Evolutionary conservation across 2,888 invertebrate genomes (phyloP).

Genomic region (Parnassius apollo): DNA sequence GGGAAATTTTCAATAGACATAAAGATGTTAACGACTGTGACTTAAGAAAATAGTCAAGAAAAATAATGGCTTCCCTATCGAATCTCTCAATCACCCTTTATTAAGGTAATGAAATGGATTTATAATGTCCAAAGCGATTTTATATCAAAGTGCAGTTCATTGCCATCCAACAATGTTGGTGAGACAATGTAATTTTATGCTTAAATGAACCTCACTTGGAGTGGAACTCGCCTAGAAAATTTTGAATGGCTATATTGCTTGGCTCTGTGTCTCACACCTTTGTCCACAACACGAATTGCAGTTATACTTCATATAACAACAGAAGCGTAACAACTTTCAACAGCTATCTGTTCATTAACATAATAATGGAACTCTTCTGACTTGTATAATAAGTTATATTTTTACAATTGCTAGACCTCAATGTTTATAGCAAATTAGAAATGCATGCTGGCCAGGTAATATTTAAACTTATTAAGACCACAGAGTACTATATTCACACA

Average conservation of each 20-base stretch:
- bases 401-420: slow-evolving; percentile 1
- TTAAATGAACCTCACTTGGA: slow-evolving; percentile 73
- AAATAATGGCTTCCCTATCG: slow-evolving; percentile 68
- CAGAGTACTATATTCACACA: no score
- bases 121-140: slow-evolving; percentile 75
- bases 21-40: slow-evolving; percentile 60
- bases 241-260: slow-evolving; percentile 74
- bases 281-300: slow-evolving; percentile 69
- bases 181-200: slow-evolving; percentile 81
- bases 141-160: slow-evolving; percentile 81
- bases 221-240: slow-evolving; percentile 76
- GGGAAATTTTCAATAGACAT: slow-evolving; percentile 36
- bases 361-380: slow-evolving; percentile 21
- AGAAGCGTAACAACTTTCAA: slow-evolving; percentile 71
- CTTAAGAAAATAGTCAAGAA: slow-evolving; percentile 58
- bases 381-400: not conserved
- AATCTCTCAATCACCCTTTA: slow-evolving; percentile 74
- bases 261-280: slow-evolving; percentile 61
- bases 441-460: not conserved
- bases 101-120: slow-evolving; percentile 78
- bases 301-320: slow-evolving; percentile 75
- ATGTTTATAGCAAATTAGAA: slow-evolving; percentile 8
- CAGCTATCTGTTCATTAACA: slow-evolving; percentile 37
- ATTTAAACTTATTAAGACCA: no score
- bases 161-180: slow-evolving; percentile 75